Conservation (phyloP, 2,888 invertebrate genomes). For the Xiphydria camelus region DNA sequence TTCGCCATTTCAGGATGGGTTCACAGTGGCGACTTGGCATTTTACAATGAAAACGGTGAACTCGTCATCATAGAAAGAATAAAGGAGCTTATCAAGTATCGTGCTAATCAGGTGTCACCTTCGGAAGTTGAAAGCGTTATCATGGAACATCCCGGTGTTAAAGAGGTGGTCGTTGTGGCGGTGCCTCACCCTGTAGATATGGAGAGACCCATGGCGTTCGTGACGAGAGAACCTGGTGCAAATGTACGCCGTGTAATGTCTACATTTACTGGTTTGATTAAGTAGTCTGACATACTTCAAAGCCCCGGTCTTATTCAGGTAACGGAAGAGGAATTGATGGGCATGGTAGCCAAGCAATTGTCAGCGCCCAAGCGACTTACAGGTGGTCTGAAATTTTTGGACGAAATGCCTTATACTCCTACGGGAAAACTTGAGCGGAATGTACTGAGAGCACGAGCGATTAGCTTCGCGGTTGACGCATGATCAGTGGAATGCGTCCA, state of each 20-base stretch:
- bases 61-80: slow-evolving; percentile 45
- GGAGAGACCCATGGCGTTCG: slow-evolving; percentile 48
- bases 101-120: slow-evolving; percentile 44
- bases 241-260: too few relatives aligned
- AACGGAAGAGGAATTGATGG: slow-evolving; percentile 37
- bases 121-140: slow-evolving; percentile 42
- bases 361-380: slow-evolving; percentile 36
- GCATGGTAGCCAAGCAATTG: slow-evolving; percentile 30
- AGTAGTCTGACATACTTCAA: too few relatives aligned
- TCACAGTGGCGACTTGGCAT: slow-evolving; percentile 49
- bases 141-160: slow-evolving; percentile 35
- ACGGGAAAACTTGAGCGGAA: slow-evolving; percentile 14
- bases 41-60: slow-evolving; percentile 41
- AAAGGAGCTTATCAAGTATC: slow-evolving; percentile 48
- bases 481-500: too few relatives aligned
- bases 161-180: slow-evolving; percentile 44
- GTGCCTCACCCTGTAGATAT: slow-evolving; percentile 37
- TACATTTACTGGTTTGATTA: too few relatives aligned
- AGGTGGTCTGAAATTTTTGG: slow-evolving; percentile 42
- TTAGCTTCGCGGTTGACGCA: too few relatives aligned
- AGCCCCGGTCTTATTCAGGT: slow-evolving; percentile 36
- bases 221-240: slow-evolving; percentile 20
- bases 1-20: slow-evolving; percentile 40
- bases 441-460: slow-evolving; percentile 7
- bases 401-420: slow-evolving; percentile 36